Evolutionary conservation across 2,797 vertebrate species (phyloP), one percentile per base, ranked within the genome.

Genomic region (Sebastes alutus): DNA sequence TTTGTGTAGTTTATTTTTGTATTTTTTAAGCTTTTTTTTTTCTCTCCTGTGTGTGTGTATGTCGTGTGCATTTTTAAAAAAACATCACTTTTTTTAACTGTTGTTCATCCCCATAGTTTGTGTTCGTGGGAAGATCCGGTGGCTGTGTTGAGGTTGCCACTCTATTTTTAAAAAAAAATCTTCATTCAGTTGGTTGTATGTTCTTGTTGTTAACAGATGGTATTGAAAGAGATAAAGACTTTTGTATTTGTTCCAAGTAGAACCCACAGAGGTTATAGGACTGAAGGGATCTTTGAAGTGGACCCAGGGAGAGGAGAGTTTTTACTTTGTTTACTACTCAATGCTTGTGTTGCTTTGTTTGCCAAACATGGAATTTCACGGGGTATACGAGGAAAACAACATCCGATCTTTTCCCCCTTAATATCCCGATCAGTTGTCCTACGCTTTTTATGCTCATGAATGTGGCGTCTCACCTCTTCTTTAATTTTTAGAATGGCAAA

Each of bases 1-100:
- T 95, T 94, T 95, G 93, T 95, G 94, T 96, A 95, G 95, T 96
- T 96, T 96, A 96, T 96, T 96, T 96, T 96, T 96, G 93, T 96
- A 96, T 96, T 96, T 96, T 96, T 95, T 94, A 94, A 94, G 88
- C 90, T 89, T 93, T 88, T 91, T 38, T 42, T 89, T 83, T 90
- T 93, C 89, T 29, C 81, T 88, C 87, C 78, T 90, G 88, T 94
- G 93, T 94, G 93, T 92, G 89, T 95, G 92, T 93, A 90, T 93
- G 92, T 95, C 83, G 92, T 95, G 88, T 95, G 92, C 89, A 92
- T 93, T 94, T 95, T 94, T 87, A 74, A 78, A 80, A 80, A 80
- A 74, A 59, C 80, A 78, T 90, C 75, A 74, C 67, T 89, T 89
- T 90, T 94, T 92, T 92, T 78, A 90, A 93, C 86, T 89, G 85